Evolutionary conservation across 2,797 vertebrate species (phyloP).

Genomic region (Meriones psammophilus): DNA sequence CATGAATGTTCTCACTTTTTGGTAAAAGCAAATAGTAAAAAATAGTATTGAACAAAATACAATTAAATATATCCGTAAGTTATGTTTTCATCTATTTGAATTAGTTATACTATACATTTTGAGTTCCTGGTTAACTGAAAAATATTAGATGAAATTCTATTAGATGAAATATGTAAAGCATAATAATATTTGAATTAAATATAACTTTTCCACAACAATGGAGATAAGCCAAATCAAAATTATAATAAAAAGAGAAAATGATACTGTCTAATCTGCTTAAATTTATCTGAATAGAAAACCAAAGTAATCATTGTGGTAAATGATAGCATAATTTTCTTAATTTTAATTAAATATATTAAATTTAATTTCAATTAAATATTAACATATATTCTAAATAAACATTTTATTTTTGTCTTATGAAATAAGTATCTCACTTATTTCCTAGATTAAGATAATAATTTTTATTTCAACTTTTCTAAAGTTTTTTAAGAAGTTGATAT

Average conservation of each 20-base stretch:
- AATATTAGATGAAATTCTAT: not conserved
- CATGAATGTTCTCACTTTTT: not conserved
- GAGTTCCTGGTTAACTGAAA: conserved; percentile 1
- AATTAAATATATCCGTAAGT: not conserved
- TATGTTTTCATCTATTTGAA: not conserved
- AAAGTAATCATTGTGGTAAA: not conserved
- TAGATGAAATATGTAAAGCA: not conserved
- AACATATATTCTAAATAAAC: not conserved
- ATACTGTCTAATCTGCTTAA: not conserved
- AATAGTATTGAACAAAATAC: not conserved
- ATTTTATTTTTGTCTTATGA: not conserved
- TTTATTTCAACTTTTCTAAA: not conserved
- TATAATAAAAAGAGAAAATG: not conserved
- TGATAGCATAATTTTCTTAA: not conserved
- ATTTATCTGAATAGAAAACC: not conserved
- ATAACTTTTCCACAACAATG: not conserved
- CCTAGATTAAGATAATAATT: not conserved
- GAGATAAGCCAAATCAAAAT: not conserved
- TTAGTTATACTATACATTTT: not conserved
- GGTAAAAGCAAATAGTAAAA: not conserved
- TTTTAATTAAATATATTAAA: not conserved
- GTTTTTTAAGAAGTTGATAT: not conserved
- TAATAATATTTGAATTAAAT: conserved; percentile 10
- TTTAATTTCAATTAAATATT: no score
- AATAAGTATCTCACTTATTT: not conserved